These are phyloP conservation scores for Lanius collurio DNA, from an alignment of 2,113 vertebrate species.

Conservation along the genomic window DNA sequence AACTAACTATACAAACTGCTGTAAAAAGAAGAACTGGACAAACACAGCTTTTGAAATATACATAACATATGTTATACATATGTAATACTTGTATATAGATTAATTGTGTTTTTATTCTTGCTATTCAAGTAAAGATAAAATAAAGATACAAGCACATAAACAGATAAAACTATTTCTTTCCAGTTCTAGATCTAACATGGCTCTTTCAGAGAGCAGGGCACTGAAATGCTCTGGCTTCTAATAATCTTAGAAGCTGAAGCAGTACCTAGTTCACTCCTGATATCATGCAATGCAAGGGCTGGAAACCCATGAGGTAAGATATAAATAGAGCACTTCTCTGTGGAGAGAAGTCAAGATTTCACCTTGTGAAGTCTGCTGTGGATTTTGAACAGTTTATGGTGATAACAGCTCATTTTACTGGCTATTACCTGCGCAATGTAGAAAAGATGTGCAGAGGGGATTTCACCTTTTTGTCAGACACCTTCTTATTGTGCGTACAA, in stretches of 20 bases:
- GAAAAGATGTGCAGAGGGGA: constrained; percentile 92
- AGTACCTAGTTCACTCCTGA: not conserved
- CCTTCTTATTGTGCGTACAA: constrained; percentile 83
- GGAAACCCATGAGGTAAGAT: constrained; percentile 9
- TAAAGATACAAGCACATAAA: not conserved
- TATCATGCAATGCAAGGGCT: not conserved
- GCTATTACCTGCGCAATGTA: constrained; percentile 86
- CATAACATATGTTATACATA: not conserved
- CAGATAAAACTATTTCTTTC: not conserved
- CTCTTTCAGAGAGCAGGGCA: not conserved
- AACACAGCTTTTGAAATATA: not conserved
- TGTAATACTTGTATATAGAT: not conserved
- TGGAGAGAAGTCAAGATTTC: constrained; percentile 16
- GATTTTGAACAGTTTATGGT: not conserved
- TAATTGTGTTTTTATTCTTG: not conserved
- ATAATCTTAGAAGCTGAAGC: not conserved
- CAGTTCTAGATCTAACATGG: not conserved
- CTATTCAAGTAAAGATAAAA: not conserved
- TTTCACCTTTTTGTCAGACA: constrained; percentile 87
- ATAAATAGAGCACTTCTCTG: constrained; percentile 22
- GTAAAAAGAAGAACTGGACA: not conserved
- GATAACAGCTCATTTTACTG: not conserved
- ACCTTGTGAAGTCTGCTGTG: not conserved
- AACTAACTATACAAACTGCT: not conserved
- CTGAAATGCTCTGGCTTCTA: not conserved